Evolutionary conservation across 2,113 vertebrate species (phyloP), one percentile per base, ranked within the genome.

Genomic region (Protobothrops flavoviridis): DNA sequence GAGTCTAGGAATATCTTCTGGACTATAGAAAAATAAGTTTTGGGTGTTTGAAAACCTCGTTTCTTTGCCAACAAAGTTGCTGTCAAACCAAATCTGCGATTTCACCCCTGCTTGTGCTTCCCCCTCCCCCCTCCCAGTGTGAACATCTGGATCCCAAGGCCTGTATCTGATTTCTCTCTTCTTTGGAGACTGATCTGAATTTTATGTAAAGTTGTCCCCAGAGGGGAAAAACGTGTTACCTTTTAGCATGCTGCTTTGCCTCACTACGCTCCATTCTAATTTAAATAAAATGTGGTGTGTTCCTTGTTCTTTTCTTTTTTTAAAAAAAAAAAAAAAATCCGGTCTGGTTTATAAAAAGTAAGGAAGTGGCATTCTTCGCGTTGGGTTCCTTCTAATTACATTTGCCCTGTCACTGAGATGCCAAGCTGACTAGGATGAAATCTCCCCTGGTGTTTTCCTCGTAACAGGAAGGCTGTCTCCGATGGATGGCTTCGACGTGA

Each of bases 301-400:
- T 48, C 48, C 48, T 61, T 61, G 0, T 26, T 61, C 12, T 94
- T 97, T 96, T 97, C 95, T 96, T 69, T n/a, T 29, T 29, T 26
- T 8, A 12, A n/a, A n/a, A n/a, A n/a, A n/a, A 39, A 39, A 39
- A n/a, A 64, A 97, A 97, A 96, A 95, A 95, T 10, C 9, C 93
- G 95, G 90, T 92, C 94, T 96, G 96, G 96, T 97, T 97, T 97
- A 96, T 95, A 45, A 97, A 97, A 94, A 53, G 2, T 88, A 94
- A 90, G 91, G 89, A 95, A 95, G 91, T 97, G 96, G 96, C 96
- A 97, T 94, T 94, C 97, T 95, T 97, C 95, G 97, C 96, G 97
- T 97, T 97, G 97, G 97, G 96, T 96, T 98, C 97, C 95, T 97
- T 96, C 97, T 98, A 98, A 98, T 98, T 98, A 97, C 97, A 97